Conservation (phyloP, 2,888 invertebrate genomes). For the Nomada flava region DNA sequence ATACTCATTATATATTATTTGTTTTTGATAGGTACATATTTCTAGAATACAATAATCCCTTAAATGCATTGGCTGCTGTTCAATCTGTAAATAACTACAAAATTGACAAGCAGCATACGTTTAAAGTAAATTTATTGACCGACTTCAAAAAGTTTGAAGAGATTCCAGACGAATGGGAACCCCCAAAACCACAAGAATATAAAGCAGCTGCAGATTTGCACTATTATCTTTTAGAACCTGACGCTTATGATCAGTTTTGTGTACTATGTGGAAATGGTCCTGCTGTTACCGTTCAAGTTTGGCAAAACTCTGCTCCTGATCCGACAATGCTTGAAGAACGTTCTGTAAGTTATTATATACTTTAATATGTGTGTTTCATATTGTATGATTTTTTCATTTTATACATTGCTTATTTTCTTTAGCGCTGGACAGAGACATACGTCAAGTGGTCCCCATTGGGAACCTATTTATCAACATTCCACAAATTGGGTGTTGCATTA, state of each 20-base stretch:
- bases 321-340: conserved; percentile 93
- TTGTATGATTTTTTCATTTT: conserved; percentile 5
- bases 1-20: conserved; percentile 30
- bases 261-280: conserved; percentile 94
- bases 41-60: conserved; percentile 94
- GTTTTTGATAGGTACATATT: conserved; percentile 90
- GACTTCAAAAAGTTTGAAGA: conserved; percentile 97
- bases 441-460: conserved; percentile 99
- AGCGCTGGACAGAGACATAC: conserved; percentile 98
- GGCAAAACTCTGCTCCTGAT: conserved; percentile 96
- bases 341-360: conserved; percentile 85
- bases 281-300: conserved; percentile 91
- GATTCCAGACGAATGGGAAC: conserved; percentile 96
- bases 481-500: conserved; percentile 96
- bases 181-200: conserved; percentile 95
- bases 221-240: conserved; percentile 96
- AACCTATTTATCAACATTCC: conserved; percentile 98
- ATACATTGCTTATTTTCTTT: conserved; percentile 54
- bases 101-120: conserved; percentile 97
- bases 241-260: conserved; percentile 98
- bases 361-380: not conserved
- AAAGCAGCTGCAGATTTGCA: conserved; percentile 96
- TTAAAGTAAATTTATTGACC: conserved; percentile 96
- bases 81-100: conserved; percentile 96
- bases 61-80: conserved; percentile 95